phyloP scores from a whole-genome alignment of 2,888 invertebrate species.

The Chrysotoxum bicinctum region DNA sequence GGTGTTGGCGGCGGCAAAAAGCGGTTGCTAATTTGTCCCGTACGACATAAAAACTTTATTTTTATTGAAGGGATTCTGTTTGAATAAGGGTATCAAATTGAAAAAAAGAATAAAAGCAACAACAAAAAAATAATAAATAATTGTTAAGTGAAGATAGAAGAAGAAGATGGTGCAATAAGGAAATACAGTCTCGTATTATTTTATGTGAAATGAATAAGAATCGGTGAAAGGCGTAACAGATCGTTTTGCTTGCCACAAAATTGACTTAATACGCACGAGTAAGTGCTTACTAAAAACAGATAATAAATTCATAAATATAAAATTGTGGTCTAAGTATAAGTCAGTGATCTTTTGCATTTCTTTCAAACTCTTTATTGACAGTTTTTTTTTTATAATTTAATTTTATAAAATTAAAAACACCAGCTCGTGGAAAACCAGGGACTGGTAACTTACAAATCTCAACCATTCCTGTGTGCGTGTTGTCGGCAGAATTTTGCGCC shows the following conservation, averaged over 20 bases:
- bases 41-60: slow-evolving; percentile 25
- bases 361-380: neutral
- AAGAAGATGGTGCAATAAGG: slow-evolving; percentile 48
- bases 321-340: neutral
- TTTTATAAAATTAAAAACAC: too few species aligned
- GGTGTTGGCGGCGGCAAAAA: slow-evolving; percentile 26
- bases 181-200: slow-evolving; percentile 37
- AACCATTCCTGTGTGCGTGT: too few species aligned
- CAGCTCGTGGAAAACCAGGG: too few species aligned
- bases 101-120: neutral
- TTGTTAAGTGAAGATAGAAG: neutral
- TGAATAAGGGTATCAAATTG: slow-evolving; percentile 20
- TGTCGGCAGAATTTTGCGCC: too few species aligned
- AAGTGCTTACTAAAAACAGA: neutral
- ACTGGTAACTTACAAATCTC: too few species aligned
- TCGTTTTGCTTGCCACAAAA: slow-evolving; percentile 3
- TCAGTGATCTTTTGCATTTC: neutral
- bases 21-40: slow-evolving; percentile 43
- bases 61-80: slow-evolving; percentile 20
- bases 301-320: neutral
- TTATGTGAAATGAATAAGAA: slow-evolving; percentile 42
- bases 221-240: slow-evolving; percentile 4
- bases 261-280: neutral
- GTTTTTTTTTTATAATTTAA: neutral
- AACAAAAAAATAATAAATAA: neutral